Conservation (phyloP, 2,888 invertebrate genomes). For the Orthosia gothica region DNA sequence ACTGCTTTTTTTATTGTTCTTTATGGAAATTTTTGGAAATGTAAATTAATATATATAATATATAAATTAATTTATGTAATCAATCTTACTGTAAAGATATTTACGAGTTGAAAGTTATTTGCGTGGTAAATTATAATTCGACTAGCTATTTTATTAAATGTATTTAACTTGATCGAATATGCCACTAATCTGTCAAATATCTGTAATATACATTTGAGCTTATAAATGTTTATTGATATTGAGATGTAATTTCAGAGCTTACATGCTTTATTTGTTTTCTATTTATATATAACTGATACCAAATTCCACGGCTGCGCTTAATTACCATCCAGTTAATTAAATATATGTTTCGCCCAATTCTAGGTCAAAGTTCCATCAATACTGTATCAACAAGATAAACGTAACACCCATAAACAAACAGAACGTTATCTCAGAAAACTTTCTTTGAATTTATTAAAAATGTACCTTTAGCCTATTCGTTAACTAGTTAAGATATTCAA, state of each 20-base stretch:
- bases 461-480: constrained; percentile 35
- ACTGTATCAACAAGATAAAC: constrained; percentile 15
- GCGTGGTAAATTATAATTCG: too few relatives aligned
- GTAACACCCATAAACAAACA: constrained; percentile 41
- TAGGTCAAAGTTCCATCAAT: constrained; percentile 19
- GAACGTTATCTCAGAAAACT: constrained; percentile 49
- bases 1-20: constrained; percentile 27
- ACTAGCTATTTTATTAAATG: too few relatives aligned
- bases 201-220: background rate
- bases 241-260: background rate
- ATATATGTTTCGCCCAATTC: background rate
- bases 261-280: background rate
- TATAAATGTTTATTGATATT: background rate
- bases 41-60: background rate
- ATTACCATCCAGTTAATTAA: background rate
- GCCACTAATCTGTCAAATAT: background rate
- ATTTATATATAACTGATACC: background rate
- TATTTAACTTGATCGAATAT: background rate
- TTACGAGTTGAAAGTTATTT: background rate
- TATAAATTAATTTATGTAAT: too few relatives aligned
- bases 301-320: background rate
- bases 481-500: constrained; percentile 65
- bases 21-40: background rate
- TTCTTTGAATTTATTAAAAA: constrained; percentile 58
- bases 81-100: too few relatives aligned